Evolutionary conservation across 2,113 vertebrate genomes (phyloP), one percentile per base, ranked within the genome.

Genomic region (Saguinus midas): DNA sequence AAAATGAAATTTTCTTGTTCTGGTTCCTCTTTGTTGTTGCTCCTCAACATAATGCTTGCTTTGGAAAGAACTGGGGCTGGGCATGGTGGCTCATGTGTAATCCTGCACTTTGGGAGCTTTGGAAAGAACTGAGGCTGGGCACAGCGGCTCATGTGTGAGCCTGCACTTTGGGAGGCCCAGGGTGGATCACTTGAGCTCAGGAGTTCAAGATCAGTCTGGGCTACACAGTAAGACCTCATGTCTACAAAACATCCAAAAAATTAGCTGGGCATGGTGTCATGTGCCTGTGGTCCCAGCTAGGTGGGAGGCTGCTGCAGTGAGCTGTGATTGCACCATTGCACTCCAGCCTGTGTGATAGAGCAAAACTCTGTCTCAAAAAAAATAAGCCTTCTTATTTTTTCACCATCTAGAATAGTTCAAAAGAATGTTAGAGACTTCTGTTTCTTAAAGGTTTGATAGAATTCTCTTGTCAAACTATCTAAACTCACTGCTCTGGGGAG

Each of bases 111-210:
- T 32, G 61, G 12, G 61, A 64, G 27, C 29, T 35, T 94, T 32
- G 21, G 57, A 12, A 81, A 14, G 61, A 64, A 32, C 13, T 12
- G 61, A 6, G 27, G 27, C 27, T 32, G 12, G 27, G 27, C 61
- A 64, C 0, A 0, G 27, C 6, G 27, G 61, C 5, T 32, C 61
- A 32, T 2, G 5, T 6, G 11, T 14, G 29, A 64, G 29, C 12
- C 27, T 2, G 61, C 27, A 64, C 27, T 64, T 14, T 14, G 61
- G 12, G 61, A 64, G 27, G 27, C 27, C 27, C 2, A 1, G 29
- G 61, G 27, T 14, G 61, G 27, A 64, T 64, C 61, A 64, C 61
- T 32, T 64, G 61, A 64, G 12, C 61, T 64, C 61, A 29, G 61
- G 61, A 64, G 61, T 64, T 64, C 61, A 64, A 64, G 61, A 6